Evolutionary conservation across 2,113 vertebrate genomes (phyloP).

Genomic region (Petromus typicus): DNA sequence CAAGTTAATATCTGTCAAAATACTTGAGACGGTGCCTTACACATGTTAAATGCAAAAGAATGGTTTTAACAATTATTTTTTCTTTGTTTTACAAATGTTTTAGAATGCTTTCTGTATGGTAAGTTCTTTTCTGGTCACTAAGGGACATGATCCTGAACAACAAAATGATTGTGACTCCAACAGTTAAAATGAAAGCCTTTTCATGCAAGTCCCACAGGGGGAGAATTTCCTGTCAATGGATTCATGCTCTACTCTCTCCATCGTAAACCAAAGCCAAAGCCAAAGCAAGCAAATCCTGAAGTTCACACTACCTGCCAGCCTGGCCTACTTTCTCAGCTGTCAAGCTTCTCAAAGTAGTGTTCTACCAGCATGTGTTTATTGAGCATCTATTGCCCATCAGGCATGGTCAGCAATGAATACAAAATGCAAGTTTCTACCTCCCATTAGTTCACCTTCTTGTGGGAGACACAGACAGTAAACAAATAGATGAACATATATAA

Average conservation of each 20-base stretch:
- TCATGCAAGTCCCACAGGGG: neutral
- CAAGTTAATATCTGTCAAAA: neutral
- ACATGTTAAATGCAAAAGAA: neutral
- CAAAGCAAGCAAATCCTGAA: slow-evolving; percentile 7
- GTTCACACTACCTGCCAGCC: neutral
- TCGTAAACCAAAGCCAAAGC: neutral
- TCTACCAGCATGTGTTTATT: neutral
- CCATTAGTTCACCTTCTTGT: neutral
- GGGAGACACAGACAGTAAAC: neutral
- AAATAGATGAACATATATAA: neutral
- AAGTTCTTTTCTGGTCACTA: neutral
- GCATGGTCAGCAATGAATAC: neutral
- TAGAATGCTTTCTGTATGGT: neutral
- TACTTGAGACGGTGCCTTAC: neutral
- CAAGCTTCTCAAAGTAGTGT: neutral
- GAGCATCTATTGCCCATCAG: neutral
- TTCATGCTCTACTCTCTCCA: neutral
- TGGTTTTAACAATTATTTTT: neutral
- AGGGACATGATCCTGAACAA: neutral
- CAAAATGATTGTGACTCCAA: neutral
- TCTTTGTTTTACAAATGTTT: slow-evolving; percentile 33
- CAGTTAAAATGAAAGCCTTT: neutral
- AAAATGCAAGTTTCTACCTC: neutral
- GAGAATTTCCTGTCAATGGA: neutral
- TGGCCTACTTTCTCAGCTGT: neutral